These are phyloP conservation scores for Cassiopea xamachana DNA, from an alignment of 30 jellyfish, hydroid and myxozoan genomes.

Conservation along the genomic window DNA sequence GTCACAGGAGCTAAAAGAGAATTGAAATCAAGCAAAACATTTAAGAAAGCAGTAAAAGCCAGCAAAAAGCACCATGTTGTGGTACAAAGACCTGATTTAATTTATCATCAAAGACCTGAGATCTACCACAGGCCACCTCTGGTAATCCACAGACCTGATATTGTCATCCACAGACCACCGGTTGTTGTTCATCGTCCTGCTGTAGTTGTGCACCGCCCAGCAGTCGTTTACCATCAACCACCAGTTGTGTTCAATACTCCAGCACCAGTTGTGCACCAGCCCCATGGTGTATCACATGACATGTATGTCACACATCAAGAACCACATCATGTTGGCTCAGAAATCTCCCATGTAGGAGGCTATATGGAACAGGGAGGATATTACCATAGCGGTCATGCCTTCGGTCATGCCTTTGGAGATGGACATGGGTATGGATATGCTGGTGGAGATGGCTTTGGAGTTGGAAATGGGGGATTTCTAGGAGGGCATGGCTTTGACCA, in stretches of 20 bases:
- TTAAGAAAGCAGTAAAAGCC: conserved; percentile 35
- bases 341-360: conserved; percentile 78
- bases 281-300: conserved; percentile 84
- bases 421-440: conserved; percentile 31
- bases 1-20: conserved; percentile 57
- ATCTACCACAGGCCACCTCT: conserved; percentile 88
- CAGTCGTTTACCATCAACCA: conserved; percentile 87
- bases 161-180: conserved; percentile 89
- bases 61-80: conserved; percentile 85
- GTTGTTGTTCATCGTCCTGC: conserved; percentile 92
- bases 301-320: conserved; percentile 79
- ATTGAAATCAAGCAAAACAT: conserved; percentile 14
- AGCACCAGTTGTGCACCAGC: conserved; percentile 86
- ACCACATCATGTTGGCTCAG: conserved; percentile 85
- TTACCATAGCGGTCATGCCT: conserved; percentile 35
- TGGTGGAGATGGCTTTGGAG: conserved; percentile 13
- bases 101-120: conserved; percentile 90
- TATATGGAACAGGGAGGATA: conserved; percentile 65
- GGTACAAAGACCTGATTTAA: conserved; percentile 80
- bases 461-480: conserved; percentile 27
- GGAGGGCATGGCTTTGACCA: conserved; percentile 50
- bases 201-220: conserved; percentile 91
- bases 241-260: conserved; percentile 95
- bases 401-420: not conserved
- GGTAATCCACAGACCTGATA: conserved; percentile 88